Evolutionary conservation across 2,888 invertebrate genomes (phyloP).

Genomic region (Stenchaetothrips biformis): DNA sequence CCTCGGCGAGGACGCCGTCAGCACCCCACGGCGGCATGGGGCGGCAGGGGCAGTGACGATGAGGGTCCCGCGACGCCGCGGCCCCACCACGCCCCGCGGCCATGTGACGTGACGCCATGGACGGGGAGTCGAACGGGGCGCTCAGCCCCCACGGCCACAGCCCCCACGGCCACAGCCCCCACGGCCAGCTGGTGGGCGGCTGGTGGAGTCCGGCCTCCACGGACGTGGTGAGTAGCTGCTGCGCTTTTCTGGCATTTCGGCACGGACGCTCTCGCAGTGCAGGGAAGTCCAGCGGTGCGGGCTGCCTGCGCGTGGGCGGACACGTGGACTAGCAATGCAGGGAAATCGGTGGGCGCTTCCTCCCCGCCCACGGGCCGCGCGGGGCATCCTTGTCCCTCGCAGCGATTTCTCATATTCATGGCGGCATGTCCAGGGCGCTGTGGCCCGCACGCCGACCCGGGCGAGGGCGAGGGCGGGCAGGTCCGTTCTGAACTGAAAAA

Average conservation of each 20-base stretch:
- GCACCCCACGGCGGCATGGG: neutral
- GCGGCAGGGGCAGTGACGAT: neutral
- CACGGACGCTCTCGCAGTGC: neutral
- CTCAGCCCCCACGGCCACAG: neutral
- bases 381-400: too few relatives aligned
- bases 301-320: neutral
- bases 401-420: too few relatives aligned
- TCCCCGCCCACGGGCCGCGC: neutral
- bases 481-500: too few relatives aligned
- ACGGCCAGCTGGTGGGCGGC: neutral
- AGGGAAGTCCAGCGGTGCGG: neutral
- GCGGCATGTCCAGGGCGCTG: too few relatives aligned
- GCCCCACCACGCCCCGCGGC: neutral
- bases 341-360: neutral
- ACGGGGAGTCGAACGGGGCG: constrained; percentile 6
- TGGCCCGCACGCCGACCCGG: too few relatives aligned
- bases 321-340: neutral
- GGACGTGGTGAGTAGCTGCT: constrained; percentile 6
- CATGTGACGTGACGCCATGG: neutral
- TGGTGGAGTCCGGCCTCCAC: constrained; percentile 1
- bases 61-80: neutral
- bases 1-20: neutral
- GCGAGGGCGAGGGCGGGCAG: too few relatives aligned
- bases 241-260: neutral
- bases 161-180: neutral